Evolutionary conservation across 2,113 vertebrate species (phyloP).

Genomic region (Odocoileus virginianus): DNA sequence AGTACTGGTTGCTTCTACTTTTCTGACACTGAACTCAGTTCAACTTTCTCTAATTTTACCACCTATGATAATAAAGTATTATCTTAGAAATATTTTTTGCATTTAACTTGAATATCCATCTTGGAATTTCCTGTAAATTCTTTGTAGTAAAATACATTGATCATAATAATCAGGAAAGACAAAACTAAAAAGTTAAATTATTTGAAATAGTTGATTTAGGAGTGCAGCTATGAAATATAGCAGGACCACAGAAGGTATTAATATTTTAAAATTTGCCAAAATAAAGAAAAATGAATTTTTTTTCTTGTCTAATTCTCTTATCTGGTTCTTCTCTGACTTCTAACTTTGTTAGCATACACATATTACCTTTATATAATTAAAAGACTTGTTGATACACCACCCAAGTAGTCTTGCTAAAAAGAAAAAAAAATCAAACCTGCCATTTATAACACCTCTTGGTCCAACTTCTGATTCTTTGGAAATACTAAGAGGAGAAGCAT

Average conservation of each 20-base stretch:
- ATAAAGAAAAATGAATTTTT: not conserved
- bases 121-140: not conserved
- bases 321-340: not conserved
- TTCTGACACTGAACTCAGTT: not conserved
- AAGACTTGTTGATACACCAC: not conserved
- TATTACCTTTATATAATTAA: not conserved
- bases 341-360: not conserved
- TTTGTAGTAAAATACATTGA: not conserved
- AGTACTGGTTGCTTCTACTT: not conserved
- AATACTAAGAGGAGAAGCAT: not conserved
- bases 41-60: not conserved
- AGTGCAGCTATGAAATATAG: not conserved
- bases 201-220: not conserved
- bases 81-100: not conserved
- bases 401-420: not conserved
- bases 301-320: not conserved
- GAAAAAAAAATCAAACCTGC: not conserved
- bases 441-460: not conserved
- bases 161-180: not conserved
- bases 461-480: not conserved
- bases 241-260: not conserved
- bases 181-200: not conserved
- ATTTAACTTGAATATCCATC: not conserved
- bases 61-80: conserved; percentile 2
- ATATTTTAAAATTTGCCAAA: not conserved